These are phyloP conservation scores for Odontothrips loti DNA, from an alignment of 2,888 invertebrate genomes.

Conservation along the genomic window DNA sequence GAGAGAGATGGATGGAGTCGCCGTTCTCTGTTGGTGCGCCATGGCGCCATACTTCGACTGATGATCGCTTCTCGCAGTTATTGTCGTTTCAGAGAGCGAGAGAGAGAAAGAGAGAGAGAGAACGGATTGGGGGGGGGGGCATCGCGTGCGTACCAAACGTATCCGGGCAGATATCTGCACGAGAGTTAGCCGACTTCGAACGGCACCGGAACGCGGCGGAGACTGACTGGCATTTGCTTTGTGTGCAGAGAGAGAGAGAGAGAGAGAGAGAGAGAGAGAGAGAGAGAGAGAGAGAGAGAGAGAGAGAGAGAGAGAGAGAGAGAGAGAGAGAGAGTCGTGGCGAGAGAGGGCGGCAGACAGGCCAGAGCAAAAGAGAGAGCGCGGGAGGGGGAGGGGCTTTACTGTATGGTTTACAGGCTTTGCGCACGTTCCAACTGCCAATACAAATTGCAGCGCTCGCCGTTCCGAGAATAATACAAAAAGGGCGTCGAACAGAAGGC, in stretches of 20 bases:
- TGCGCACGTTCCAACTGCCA: conserved; percentile 6
- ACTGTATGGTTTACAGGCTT: not conserved
- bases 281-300: not conserved
- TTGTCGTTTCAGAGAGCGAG: no score
- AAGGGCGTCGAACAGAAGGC: not conserved
- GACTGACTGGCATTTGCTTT: no score
- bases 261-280: not conserved
- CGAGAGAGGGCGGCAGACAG: not conserved
- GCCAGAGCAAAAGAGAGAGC: not conserved
- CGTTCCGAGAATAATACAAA: conserved; percentile 1
- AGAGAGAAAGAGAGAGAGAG: no score
- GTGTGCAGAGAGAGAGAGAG: not conserved
- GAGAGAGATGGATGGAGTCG: no score
- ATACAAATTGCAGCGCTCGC: conserved; percentile 6
- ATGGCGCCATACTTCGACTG: no score
- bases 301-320: not conserved
- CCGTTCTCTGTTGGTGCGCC: no score
- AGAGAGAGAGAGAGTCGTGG: not conserved
- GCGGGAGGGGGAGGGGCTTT: not conserved
- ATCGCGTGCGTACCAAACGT: no score
- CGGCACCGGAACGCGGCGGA: no score
- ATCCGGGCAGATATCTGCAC: no score
- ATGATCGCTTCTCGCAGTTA: no score
- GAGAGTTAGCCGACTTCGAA: no score
- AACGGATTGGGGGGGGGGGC: no score